A percentile compares a stretch with the other conserved stretches of the same genome.
These are phyloP conservation scores for Rhizomys pruinosus DNA, from an alignment of 2,113 vertebrate species.

Conservation along the genomic window DNA sequence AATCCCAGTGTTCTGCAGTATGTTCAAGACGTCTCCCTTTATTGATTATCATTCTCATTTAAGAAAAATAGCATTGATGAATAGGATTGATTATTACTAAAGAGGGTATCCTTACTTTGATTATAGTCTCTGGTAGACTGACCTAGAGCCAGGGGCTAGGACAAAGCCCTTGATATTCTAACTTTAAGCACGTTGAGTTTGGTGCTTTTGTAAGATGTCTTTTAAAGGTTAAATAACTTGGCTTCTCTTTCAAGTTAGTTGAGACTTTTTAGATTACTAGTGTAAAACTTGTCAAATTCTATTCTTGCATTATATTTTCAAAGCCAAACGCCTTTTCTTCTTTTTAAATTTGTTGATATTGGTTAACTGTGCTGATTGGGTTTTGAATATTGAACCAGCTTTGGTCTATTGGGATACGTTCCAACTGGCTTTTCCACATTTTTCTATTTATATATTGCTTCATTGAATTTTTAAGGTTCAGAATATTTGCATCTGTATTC, in stretches of 20 bases:
- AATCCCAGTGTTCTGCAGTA: background rate
- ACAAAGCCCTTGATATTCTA: background rate
- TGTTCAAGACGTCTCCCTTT: background rate
- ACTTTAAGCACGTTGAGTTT: background rate
- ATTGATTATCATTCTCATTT: background rate
- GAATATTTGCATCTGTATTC: background rate
- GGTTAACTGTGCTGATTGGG: background rate
- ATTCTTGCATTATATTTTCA: background rate
- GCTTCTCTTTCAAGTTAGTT: background rate
- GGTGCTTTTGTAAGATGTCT: background rate
- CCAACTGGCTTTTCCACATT: background rate
- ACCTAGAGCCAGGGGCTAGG: fast-evolving
- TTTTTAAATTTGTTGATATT: background rate
- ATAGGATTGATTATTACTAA: background rate
- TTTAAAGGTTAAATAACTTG: background rate
- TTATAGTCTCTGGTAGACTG: background rate
- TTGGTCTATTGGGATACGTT: background rate
- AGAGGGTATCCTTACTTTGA: background rate
- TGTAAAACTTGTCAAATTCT: background rate
- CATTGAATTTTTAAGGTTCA: background rate
- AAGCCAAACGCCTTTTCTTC: background rate
- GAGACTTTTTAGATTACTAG: background rate
- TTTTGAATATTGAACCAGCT: background rate
- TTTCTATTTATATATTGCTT: background rate
- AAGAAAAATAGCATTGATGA: background rate